Percentiles rank a stretch among this genome's conserved stretches.
These are phyloP conservation scores for Drosophila seguyi DNA, from an alignment of 1,140 invertebrate genomes.

Conservation along the genomic window DNA sequence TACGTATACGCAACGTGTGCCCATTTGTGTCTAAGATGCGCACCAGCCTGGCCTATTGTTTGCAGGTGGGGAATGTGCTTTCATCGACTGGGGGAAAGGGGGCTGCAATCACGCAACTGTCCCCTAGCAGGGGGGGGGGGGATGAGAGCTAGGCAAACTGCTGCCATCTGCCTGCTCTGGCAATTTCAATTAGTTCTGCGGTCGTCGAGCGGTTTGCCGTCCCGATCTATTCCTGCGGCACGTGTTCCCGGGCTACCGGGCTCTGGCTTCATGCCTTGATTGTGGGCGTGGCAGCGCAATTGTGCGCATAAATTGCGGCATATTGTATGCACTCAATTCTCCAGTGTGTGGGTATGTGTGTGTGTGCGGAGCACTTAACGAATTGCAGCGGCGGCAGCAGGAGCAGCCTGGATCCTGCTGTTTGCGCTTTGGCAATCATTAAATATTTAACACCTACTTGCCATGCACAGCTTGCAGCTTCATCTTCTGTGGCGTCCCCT, in stretches of 20 bases:
- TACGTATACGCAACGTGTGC: slow-evolving; percentile 35
- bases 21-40: slow-evolving; percentile 18
- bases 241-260: slow-evolving; percentile 20
- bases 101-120: slow-evolving; percentile 15
- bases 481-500: slow-evolving; percentile 13
- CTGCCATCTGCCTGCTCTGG: slow-evolving; percentile 41
- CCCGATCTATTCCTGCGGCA: slow-evolving; percentile 28
- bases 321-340: slow-evolving; percentile 53
- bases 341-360: slow-evolving; percentile 6
- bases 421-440: slow-evolving; percentile 67
- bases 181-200: slow-evolving; percentile 65
- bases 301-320: slow-evolving; percentile 62
- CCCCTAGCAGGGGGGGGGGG: background rate
- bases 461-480: slow-evolving; percentile 46
- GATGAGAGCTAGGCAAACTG: slow-evolving; percentile 22
- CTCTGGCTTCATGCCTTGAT: slow-evolving; percentile 16
- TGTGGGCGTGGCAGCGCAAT: slow-evolving; percentile 54
- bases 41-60: slow-evolving; percentile 6
- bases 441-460: slow-evolving; percentile 75
- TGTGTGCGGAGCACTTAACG: slow-evolving; percentile 61
- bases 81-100: background rate
- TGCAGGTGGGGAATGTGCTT: background rate
- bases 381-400: slow-evolving; percentile 45
- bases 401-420: slow-evolving; percentile 21
- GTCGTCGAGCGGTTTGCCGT: slow-evolving; percentile 26